These are phyloP conservation scores for Aricia artaxerxes DNA, from an alignment of 2,888 invertebrate genomes.

Conservation along the genomic window DNA sequence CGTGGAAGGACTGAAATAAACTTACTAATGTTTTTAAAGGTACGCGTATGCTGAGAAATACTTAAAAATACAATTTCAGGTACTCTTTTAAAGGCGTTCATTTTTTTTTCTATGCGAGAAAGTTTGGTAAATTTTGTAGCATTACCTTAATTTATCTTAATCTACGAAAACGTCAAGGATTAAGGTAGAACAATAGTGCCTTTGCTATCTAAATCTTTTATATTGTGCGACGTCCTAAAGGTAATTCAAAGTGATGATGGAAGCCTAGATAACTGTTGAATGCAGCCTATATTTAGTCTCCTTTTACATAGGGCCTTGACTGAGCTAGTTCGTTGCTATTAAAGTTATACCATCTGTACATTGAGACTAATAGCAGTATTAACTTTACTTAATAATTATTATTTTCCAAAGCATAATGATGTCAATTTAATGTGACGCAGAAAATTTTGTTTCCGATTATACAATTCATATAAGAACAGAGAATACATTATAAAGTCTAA, in stretches of 20 bases:
- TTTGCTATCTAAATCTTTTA: not conserved
- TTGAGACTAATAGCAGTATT: not conserved
- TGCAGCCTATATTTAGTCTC: constrained; percentile 13
- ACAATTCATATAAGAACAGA: too few species aligned
- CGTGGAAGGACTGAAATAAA: too few species aligned
- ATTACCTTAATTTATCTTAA: too few species aligned
- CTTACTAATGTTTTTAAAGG: too few species aligned
- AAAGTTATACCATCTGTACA: not conserved
- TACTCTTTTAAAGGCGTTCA: too few species aligned
- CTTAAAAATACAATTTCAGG: too few species aligned
- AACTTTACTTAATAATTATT: not conserved
- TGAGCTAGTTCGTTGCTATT: not conserved
- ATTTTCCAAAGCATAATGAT: not conserved
- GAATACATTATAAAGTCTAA: too few species aligned
- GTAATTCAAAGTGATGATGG: not conserved
- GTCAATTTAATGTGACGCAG: not conserved
- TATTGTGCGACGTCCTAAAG: not conserved
- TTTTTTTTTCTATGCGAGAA: too few species aligned
- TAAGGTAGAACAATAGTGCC: not conserved
- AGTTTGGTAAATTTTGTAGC: too few species aligned
- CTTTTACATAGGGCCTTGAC: not conserved
- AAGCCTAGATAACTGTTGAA: not conserved
- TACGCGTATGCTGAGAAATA: too few species aligned
- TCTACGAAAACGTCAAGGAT: not conserved
- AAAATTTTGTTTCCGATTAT: too few species aligned